phyloP scores from a whole-genome alignment of 2,797 vertebrate species.

The Carduelis carduelis region DNA sequence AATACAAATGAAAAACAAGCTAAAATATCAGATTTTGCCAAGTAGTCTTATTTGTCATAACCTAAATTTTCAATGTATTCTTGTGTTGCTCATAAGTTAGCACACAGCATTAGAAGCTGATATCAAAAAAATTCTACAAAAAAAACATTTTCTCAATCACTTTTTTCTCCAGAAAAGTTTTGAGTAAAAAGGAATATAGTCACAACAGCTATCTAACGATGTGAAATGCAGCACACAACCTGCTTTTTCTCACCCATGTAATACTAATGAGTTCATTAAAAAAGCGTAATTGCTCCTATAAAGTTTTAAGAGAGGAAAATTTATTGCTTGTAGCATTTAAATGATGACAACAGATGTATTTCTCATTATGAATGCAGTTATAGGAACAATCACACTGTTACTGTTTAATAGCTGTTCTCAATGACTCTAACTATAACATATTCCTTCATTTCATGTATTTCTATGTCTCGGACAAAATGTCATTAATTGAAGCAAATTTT shows the following conservation, averaged over 20 bases:
- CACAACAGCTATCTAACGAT: neutral
- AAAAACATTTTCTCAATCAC: neutral
- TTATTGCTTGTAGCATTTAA: neutral
- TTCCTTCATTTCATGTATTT: neutral
- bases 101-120: neutral
- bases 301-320: neutral
- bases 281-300: neutral
- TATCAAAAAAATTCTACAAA: neutral
- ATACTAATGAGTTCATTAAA: neutral
- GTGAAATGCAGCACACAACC: neutral
- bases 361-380: neutral
- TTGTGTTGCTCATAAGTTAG: neutral
- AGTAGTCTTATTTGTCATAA: neutral
- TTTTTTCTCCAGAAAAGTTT: neutral
- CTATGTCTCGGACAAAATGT: neutral
- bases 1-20: neutral
- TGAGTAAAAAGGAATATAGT: neutral
- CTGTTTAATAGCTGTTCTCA: neutral
- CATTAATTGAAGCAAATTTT: neutral
- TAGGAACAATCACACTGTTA: neutral
- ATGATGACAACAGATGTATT: neutral
- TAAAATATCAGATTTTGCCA: neutral
- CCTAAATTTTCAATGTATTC: neutral
- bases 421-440: neutral
- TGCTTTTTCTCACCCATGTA: neutral